Conservation (phyloP, 2,113 vertebrate species). For the Trematomus loennbergii region DNA sequence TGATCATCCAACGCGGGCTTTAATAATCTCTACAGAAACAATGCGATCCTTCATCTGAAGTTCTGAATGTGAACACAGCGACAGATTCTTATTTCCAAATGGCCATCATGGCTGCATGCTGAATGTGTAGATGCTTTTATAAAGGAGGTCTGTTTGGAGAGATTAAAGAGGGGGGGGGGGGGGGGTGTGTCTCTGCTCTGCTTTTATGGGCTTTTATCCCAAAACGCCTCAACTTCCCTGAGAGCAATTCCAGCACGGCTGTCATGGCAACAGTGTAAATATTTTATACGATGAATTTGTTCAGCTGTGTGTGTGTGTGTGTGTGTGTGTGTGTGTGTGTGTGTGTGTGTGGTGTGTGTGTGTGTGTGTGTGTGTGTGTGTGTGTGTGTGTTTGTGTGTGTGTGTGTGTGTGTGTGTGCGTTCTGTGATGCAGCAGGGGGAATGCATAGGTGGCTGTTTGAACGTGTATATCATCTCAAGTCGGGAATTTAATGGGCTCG, state of each 20-base stretch:
- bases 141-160: constrained; percentile 38
- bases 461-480: constrained; percentile 30
- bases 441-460: constrained; percentile 19
- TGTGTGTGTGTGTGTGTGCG: constrained; percentile 15
- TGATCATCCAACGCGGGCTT: neutral
- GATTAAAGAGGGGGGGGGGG: constrained; percentile 5
- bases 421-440: neutral
- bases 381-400: neutral
- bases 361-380: neutral
- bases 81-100: neutral
- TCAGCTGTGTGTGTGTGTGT: constrained; percentile 9
- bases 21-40: neutral
- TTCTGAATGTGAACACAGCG: neutral
- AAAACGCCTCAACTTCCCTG: constrained; percentile 56
- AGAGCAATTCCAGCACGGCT: constrained; percentile 57
- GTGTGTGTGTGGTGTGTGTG: constrained; percentile 10
- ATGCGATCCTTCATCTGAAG: neutral
- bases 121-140: constrained; percentile 24
- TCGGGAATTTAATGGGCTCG: constrained; percentile 4
- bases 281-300: constrained; percentile 68
- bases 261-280: constrained; percentile 79
- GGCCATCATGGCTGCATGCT: neutral
- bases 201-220: constrained; percentile 60
- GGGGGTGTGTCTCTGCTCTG: constrained; percentile 13
- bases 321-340: constrained; percentile 1